Base-by-base conservation (phyloP, 92 coral and sea anemone genomes). In the Hydrozoanthus gracilis region DNA sequence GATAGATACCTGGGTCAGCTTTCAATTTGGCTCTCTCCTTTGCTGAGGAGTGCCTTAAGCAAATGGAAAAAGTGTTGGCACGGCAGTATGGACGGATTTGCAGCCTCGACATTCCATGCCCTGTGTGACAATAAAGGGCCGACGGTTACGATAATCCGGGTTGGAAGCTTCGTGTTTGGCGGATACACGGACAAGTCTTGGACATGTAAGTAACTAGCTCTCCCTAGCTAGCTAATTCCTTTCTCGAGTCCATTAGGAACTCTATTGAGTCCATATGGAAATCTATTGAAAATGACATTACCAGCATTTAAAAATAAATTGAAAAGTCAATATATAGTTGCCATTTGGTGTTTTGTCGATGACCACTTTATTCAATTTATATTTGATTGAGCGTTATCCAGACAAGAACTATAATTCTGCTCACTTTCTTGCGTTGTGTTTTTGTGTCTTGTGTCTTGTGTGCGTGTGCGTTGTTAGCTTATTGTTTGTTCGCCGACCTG, bases 161-260 rank as follows among this genome's bases (percentile, higher is more conserved):
- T 73, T 47, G 55, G 56, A 48, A 15, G 18, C 10, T 73, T 14
- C 47, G 78, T 48, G 35, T 48, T 73, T n/a, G 78, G 78, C 0
- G 78, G 78, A 4, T 73, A 73, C 78, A 48, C 78, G 47, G 78
- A 73, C 11, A 8, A 73, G 56, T 13, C 78, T 8, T 73, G 78
- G 78, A 11, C 60, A 7, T 73, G 78, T 73, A 48, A 73, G 78
- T 73, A 73, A 47, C 39, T 49, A 6, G 10, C n/a, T 6, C 13
- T 6, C 64, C 4, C 64, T 11, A 58, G 15, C 64, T 58, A 8
- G 64, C 4, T 44, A 47, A 14, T 69, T 0, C 73, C 49, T 48
- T 14, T 48, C 60, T 11, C 8, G 39, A 73, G 60, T 56, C 11
- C 17, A 73, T 47, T 9, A 6, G 17, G 44, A 10, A 47, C n/a